Evolutionary conservation across 2,797 vertebrate genomes (phyloP).

Genomic region (Phyllotis vaccarum): DNA sequence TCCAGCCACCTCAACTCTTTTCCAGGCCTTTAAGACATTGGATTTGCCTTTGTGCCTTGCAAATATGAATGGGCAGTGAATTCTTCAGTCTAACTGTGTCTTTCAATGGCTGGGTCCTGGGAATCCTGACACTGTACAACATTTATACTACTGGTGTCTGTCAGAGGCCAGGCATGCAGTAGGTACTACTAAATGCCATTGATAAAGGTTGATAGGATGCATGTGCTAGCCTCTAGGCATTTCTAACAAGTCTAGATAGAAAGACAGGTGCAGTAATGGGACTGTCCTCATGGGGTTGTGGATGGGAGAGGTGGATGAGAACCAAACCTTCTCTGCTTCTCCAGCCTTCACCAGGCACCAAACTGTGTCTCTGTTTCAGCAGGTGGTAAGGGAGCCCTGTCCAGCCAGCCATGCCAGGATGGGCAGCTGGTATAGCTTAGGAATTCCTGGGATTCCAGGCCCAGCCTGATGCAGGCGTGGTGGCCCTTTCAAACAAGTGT

Average conservation of each 20-base stretch:
- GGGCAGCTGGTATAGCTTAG: constrained; percentile 20
- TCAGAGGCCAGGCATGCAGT: neutral
- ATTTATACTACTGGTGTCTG: neutral
- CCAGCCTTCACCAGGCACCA: neutral
- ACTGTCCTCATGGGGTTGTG: neutral
- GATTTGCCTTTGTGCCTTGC: neutral
- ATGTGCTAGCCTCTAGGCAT: neutral
- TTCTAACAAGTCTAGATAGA: neutral
- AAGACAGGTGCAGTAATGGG: neutral
- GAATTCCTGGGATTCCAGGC: constrained; percentile 53
- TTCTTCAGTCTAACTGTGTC: neutral
- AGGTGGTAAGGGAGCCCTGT: neutral
- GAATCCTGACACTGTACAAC: neutral
- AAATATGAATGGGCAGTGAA: neutral
- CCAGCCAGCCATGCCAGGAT: neutral
- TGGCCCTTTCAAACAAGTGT: constrained; percentile 16
- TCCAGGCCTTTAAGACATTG: neutral
- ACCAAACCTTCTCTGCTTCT: neutral
- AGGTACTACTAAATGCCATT: neutral
- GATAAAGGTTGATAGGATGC: neutral
- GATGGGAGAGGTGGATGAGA: neutral
- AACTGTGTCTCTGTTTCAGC: neutral
- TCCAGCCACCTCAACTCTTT: neutral
- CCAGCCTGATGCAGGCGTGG: neutral
- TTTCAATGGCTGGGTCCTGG: neutral